Evolutionary conservation across 2,113 vertebrate genomes (phyloP), one percentile per base, ranked within the genome.

Genomic region (Carassius carassius): DNA sequence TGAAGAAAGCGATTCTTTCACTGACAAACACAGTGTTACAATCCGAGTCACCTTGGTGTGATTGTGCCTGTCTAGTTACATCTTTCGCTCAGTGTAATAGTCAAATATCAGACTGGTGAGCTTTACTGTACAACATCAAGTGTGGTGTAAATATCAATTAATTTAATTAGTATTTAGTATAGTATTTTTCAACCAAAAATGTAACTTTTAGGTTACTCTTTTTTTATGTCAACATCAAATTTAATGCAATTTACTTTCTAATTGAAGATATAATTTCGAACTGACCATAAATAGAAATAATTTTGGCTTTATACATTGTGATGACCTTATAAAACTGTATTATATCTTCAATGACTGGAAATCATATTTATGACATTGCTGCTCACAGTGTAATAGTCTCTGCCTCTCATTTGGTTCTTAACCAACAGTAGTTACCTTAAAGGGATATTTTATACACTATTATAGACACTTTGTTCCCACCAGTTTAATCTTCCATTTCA

Each of bases 101-200:
- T 60, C 17, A 16, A 21, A 78, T 56, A 14, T 78, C 35, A 78
- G 54, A 78, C 54, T 37, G 23, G 21, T 78, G 76, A 37, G 0
- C 72, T 74, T 60, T 78, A n/a, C 51, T 56, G 29, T 54, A 17
- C n/a, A 4, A 25, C 72, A 74, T 51, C 73, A 75, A 75, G 47
- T 32, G 17, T 14, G 13, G 1, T 69, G 17, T 19, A 21, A 11
- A 2, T 21, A 21, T 21, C 67, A 0, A 12, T 41, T 70, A 0
- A 19, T 35, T 37, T 19, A 12, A 37, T 70, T 11, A 37, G 0
- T 10, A 37, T n/a, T n/a, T n/a, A n/a, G n/a, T n/a, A n/a, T n/a
- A 70, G 11, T 3, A 16, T 21, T 70, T 37, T 70, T 70, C 17
- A 37, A 19, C 32, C 1, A 6, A 37, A 67, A 17, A 67, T 16